phyloP scores from a whole-genome alignment of 2,888 invertebrate species.

The Megastigmus dorsalis region DNA sequence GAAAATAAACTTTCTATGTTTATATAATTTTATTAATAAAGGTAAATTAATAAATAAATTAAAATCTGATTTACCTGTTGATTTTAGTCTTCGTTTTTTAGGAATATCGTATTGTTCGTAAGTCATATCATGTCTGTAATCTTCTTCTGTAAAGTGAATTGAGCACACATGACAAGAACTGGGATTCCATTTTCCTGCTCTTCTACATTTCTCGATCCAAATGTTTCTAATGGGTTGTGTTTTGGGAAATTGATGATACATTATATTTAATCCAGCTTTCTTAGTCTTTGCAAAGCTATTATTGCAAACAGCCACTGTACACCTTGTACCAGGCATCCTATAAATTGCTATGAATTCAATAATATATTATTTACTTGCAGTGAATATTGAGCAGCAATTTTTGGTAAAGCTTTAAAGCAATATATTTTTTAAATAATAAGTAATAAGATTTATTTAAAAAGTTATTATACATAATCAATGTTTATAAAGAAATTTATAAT shows the following conservation, averaged over 20 bases:
- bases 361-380: no score
- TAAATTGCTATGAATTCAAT: no score
- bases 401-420: no score
- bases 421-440: no score
- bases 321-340: constrained; percentile 53
- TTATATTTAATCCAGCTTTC: constrained; percentile 41
- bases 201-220: constrained; percentile 46
- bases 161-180: constrained; percentile 50
- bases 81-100: constrained; percentile 28
- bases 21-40: background rate
- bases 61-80: constrained; percentile 39
- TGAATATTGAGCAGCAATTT: no score
- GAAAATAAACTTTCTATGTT: constrained; percentile 17
- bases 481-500: no score
- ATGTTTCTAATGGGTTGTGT: constrained; percentile 35
- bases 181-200: constrained; percentile 51
- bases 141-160: constrained; percentile 46
- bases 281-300: constrained; percentile 51
- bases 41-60: background rate
- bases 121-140: constrained; percentile 33
- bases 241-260: constrained; percentile 49
- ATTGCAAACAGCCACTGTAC: constrained; percentile 50
- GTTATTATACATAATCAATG: no score
- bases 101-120: background rate
- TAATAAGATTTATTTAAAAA: no score